phyloP scores from a whole-genome alignment of 2,888 invertebrate genomes.

The Oligia fasciuncula region DNA sequence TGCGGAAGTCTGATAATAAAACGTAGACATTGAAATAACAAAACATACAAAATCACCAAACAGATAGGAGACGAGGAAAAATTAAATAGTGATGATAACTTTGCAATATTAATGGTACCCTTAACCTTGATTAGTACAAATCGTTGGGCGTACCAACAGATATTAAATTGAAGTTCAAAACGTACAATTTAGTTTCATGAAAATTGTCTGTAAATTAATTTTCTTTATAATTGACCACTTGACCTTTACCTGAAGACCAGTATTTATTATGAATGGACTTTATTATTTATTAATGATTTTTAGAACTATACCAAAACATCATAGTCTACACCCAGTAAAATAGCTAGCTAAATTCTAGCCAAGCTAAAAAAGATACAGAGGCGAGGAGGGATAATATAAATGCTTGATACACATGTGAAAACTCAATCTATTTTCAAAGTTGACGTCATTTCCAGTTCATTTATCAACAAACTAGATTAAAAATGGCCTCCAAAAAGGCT shows the following conservation, averaged over 20 bases:
- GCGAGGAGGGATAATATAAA: background rate
- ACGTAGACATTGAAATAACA: background rate
- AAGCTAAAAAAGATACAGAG: background rate
- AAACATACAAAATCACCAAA: background rate
- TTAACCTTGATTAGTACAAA: slow-evolving; percentile 1
- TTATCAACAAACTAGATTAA: slow-evolving; percentile 20
- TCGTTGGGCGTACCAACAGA: background rate
- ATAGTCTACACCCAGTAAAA: background rate
- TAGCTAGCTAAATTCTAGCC: background rate
- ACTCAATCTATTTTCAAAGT: background rate
- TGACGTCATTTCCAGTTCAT: slow-evolving; percentile 5
- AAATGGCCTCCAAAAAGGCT: slow-evolving; percentile 17
- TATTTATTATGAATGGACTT: background rate
- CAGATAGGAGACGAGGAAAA: background rate
- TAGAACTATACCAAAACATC: background rate
- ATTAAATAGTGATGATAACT: background rate
- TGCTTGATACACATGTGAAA: background rate
- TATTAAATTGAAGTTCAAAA: slow-evolving; percentile 1
- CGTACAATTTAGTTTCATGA: background rate
- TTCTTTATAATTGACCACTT: slow-evolving; percentile 18
- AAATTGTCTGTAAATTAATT: slow-evolving; percentile 4
- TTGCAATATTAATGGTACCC: background rate
- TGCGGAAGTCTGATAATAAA: slow-evolving; percentile 2
- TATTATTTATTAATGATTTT: background rate
- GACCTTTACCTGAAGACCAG: background rate